Base-by-base conservation (phyloP, 2,888 invertebrate species). In the Leptopterna dolabrata region DNA sequence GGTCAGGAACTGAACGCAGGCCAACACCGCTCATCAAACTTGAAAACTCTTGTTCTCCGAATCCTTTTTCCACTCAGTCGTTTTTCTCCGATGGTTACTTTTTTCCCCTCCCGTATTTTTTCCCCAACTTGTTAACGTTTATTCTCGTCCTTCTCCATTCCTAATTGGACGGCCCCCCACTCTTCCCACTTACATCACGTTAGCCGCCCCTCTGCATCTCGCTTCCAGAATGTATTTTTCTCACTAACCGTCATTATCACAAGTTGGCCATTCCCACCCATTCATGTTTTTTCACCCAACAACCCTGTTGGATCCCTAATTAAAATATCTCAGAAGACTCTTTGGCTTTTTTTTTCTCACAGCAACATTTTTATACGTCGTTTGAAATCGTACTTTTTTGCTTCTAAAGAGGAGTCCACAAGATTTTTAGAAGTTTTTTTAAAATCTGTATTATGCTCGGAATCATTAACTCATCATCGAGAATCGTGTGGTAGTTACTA, bases 11-110 rank as follows among this genome's bases (percentile, higher is more conserved):
- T 24, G 45, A 78, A 14, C 78, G n/a, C 78, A 2, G 45, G 24
- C 63, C 82, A 63, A 11, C 82, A 82, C 55, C 82, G 63, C 70
- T 82, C 82, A 82, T 82, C 82, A 82, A 82, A 82, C 63, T 82
- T 82, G 82, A 27, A 82, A 16, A 55, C 55, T 4, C 82, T 14
- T 27, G 36, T 82, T 63, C n/a, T 45, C 78, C 11, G 7, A 45
- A 78, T 43, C 78, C 47, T 78, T 78, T 45, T 45, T 19, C 47
- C 45, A n/a, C 73, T 73, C 73, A 30, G 13, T 16, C 24, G n/a
- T 24, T 24, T 63, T 63, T 63, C 16, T 41, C 73, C 36, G 29
- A 16, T n/a, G 29, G 36, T 4, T 36, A 4, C 7, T 36, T 36
- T 36, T 36, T 19, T 19, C 45, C 19, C 14, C 4, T 27, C n/a